Conservation (phyloP, 2,888 invertebrate species). For the Parasteatoda lunata region DNA sequence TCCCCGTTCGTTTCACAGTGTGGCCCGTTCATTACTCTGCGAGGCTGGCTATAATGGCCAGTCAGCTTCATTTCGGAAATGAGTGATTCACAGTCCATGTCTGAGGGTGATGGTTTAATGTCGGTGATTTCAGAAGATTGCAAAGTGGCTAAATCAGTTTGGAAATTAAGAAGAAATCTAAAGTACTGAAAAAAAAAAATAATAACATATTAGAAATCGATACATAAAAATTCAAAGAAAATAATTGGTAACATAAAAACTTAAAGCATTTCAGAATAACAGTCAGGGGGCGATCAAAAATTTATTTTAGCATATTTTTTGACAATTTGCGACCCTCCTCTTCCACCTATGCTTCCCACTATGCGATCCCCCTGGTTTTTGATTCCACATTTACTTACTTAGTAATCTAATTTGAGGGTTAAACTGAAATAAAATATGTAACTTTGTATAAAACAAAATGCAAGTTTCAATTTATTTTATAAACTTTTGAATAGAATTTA, state of each 20-base stretch:
- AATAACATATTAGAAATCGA: not conserved
- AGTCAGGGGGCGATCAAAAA: no score
- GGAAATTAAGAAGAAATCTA: not conserved
- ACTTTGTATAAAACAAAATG: no score
- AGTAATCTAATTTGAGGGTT: no score
- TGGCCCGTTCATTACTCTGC: slow-evolving; percentile 8
- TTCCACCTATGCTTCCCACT: no score
- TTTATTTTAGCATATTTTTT: no score
- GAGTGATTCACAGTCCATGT: slow-evolving; percentile 9
- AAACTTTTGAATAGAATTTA: no score
- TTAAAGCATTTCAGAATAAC: no score
- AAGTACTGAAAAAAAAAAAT: not conserved
- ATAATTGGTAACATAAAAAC: not conserved
- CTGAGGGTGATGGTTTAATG: not conserved
- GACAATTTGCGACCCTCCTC: no score
- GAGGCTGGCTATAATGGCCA: not conserved
- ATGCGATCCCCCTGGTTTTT: no score
- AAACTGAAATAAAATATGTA: no score
- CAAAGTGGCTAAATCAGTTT: not conserved
- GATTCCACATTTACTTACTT: no score
- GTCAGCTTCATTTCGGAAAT: not conserved
- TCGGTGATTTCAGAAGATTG: not conserved
- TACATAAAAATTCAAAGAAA: not conserved
- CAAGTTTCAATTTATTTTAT: no score
- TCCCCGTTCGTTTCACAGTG: slow-evolving; percentile 25